phyloP scores from a whole-genome alignment of 1,140 invertebrate genomes.

The Aphis craccivora region DNA sequence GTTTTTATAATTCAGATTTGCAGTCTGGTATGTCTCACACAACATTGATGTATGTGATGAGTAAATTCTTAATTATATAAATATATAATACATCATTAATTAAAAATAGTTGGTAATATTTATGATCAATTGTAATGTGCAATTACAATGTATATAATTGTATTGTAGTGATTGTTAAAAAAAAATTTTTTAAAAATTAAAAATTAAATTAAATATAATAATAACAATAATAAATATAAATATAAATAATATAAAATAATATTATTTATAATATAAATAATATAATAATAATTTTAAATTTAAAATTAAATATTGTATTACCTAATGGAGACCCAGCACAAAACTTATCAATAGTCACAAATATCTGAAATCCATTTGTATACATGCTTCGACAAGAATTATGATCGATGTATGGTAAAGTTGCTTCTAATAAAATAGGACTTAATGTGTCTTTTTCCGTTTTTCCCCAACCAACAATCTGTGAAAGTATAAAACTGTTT shows the following conservation, averaged over 20 bases:
- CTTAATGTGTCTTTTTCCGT: not conserved
- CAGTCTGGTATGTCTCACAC: too few relatives aligned
- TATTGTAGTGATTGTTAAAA: too few relatives aligned
- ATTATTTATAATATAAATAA: too few relatives aligned
- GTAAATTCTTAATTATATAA: too few relatives aligned
- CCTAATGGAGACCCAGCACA: not conserved
- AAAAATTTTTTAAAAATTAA: too few relatives aligned
- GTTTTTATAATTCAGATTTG: too few relatives aligned
- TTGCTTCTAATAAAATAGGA: not conserved
- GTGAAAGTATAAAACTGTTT: not conserved
- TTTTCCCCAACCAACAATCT: conserved; percentile 31
- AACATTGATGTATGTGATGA: too few relatives aligned
- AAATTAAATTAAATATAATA: too few relatives aligned
- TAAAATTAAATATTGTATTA: not conserved
- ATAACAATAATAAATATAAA: too few relatives aligned
- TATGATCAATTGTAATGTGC: not conserved
- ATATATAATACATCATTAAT: not conserved
- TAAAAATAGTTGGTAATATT: not conserved
- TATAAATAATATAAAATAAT: too few relatives aligned
- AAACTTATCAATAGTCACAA: not conserved
- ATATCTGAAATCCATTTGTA: not conserved
- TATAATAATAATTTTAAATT: too few relatives aligned
- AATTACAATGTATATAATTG: too few relatives aligned
- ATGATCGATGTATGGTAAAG: not conserved
- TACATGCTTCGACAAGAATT: not conserved